A percentile compares a stretch with the other conserved stretches of the same genome.
phyloP scores from a whole-genome alignment of 2,888 invertebrate species.

The Azorinus chamasolen region DNA sequence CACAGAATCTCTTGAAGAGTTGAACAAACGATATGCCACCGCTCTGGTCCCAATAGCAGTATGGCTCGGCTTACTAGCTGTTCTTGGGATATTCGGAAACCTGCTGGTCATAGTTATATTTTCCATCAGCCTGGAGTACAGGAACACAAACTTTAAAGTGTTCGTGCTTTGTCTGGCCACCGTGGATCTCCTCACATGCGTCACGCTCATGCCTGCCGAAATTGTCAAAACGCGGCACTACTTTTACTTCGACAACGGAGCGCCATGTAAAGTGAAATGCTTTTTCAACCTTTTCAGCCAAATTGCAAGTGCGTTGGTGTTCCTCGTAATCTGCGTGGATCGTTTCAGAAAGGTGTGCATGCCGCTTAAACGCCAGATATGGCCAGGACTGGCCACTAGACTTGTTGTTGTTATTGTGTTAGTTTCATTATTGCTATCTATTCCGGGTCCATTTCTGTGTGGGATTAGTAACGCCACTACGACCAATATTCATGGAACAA shows the following conservation, averaged over 20 bases:
- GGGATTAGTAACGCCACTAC: conserved; percentile 22
- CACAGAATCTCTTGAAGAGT: conserved; percentile 30
- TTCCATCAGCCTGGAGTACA: conserved; percentile 33
- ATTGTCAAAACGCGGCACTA: conserved; percentile 38
- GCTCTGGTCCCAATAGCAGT: conserved; percentile 40
- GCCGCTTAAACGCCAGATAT: conserved; percentile 52
- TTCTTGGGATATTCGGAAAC: conserved; percentile 48
- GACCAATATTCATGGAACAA: conserved; percentile 14
- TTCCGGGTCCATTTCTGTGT: conserved; percentile 50
- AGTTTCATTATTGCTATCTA: conserved; percentile 17
- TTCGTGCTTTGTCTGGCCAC: conserved; percentile 42
- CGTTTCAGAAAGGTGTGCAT: conserved; percentile 51
- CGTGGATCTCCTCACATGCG: conserved; percentile 49
- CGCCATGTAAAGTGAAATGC: conserved; percentile 51
- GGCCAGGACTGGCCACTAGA: conserved; percentile 38
- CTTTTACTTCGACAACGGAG: conserved; percentile 25
- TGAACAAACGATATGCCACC: conserved; percentile 42
- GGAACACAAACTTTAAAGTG: conserved; percentile 43
- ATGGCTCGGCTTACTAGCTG: conserved; percentile 29
- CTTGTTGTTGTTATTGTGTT: conserved; percentile 18
- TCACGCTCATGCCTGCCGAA: conserved; percentile 42
- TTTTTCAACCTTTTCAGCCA: conserved; percentile 45
- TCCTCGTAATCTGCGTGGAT: conserved; percentile 48
- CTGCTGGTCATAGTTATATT: conserved; percentile 38
- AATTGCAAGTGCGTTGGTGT: conserved; percentile 19